These are phyloP conservation scores for Ahaetulla prasina DNA, from an alignment of 2,113 vertebrate species.

Conservation along the genomic window DNA sequence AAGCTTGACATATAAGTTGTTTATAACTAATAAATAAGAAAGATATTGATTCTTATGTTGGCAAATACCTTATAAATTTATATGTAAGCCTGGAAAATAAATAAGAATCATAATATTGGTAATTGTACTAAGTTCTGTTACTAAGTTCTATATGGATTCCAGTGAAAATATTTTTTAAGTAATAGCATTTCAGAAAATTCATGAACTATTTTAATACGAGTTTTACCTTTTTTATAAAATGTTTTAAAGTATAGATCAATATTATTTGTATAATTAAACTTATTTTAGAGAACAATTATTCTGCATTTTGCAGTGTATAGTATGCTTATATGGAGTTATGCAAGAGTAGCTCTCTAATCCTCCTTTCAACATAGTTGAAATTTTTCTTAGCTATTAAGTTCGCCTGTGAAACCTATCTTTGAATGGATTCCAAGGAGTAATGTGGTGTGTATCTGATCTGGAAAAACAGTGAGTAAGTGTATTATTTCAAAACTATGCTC, in stretches of 20 bases:
- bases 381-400: slow-evolving; percentile 21
- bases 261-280: neutral
- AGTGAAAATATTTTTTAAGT: neutral
- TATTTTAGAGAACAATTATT: neutral
- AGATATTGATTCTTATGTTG: neutral
- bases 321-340: neutral
- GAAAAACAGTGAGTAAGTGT: neutral
- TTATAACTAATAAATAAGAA: neutral
- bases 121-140: neutral
- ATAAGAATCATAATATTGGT: neutral
- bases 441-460: slow-evolving; percentile 6
- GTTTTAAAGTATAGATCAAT: neutral
- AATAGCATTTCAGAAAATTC: neutral
- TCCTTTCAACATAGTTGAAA: slow-evolving; percentile 14
- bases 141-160: neutral
- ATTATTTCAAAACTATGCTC: neutral
- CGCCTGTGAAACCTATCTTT: neutral
- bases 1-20: neutral
- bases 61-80: neutral
- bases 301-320: neutral
- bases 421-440: slow-evolving; percentile 4
- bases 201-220: neutral
- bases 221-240: neutral
- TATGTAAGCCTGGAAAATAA: neutral
- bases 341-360: neutral